These are phyloP conservation scores for Malacoctenus gilli DNA, from an alignment of 2,797 vertebrate genomes.

Conservation along the genomic window DNA sequence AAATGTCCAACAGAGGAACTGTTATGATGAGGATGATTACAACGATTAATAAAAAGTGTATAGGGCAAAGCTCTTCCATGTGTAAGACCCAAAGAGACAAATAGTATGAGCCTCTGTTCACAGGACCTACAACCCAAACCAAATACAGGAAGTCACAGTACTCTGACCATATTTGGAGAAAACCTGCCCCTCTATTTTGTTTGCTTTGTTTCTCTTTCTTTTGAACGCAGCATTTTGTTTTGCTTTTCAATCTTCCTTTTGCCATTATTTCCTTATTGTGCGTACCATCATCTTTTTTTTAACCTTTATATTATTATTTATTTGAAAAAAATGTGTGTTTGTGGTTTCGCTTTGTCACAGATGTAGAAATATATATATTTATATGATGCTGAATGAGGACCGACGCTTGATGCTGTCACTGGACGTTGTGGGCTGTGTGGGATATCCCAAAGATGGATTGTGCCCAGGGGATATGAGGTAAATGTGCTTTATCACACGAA, in stretches of 20 bases:
- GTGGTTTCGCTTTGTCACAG: slow-evolving; percentile 67
- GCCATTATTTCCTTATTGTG: slow-evolving; percentile 77
- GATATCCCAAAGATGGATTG: slow-evolving; percentile 61
- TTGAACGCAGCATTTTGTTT: slow-evolving; percentile 51
- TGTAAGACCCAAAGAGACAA: slow-evolving; percentile 75
- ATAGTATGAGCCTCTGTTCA: slow-evolving; percentile 47
- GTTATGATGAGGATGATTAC: slow-evolving; percentile 45
- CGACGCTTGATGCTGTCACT: slow-evolving; percentile 46
- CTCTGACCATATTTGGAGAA: slow-evolving; percentile 32
- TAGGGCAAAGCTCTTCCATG: slow-evolving; percentile 59
- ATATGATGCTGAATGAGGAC: slow-evolving; percentile 74
- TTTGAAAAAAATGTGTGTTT: slow-evolving; percentile 77
- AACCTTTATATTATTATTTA: slow-evolving; percentile 80
- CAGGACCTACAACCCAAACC: slow-evolving; percentile 75
- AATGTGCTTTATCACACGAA: slow-evolving; percentile 48
- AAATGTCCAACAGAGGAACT: slow-evolving; percentile 48
- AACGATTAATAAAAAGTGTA: slow-evolving; percentile 60
- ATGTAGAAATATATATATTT: slow-evolving; percentile 81
- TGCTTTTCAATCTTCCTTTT: slow-evolving; percentile 80
- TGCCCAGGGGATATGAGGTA: slow-evolving; percentile 52
- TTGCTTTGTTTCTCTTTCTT: slow-evolving; percentile 47
- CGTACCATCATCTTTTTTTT: slow-evolving; percentile 78
- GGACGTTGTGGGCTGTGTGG: slow-evolving; percentile 50
- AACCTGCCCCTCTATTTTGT: slow-evolving; percentile 37
- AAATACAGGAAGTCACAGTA: slow-evolving; percentile 65